Evolutionary conservation across 2,113 vertebrate genomes (phyloP), one percentile per base, ranked within the genome.

Genomic region (Amazona vittata): DNA sequence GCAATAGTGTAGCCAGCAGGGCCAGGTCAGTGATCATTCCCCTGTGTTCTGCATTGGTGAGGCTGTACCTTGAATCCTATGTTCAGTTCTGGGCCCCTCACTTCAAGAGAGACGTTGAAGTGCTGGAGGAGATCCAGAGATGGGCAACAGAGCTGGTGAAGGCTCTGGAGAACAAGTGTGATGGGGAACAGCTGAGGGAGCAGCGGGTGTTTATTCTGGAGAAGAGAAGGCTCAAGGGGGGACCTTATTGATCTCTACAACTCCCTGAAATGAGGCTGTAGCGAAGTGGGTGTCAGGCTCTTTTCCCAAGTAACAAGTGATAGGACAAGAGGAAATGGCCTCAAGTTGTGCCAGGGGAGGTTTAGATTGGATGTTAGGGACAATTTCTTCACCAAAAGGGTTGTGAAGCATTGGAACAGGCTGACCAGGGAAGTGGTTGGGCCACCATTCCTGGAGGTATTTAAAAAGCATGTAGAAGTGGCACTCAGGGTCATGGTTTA

Each of bases 1-100:
- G 31, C 5, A 59, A 52, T 3, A 24, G 12, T 6, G 35, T 55
- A 28, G 15, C 20, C 50, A 83, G 55, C 39, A 37, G 55, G 41
- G 62, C 0, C 0, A 71, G 63, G 13, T 15, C 13, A 16, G 18
- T 7, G 41, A 67, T 29, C 0, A 0, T 22, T 0, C 15, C 8
- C 4, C 25, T 63, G 50, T 18, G 57, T 25, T 41, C 0, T 0
- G 28, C 35, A 39, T 7, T 39, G 28, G 10, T n/a, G n/a, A 93
- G 59, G 7, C 11, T 0, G 0, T 15, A 57, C 12, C 31, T 74
- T 1, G 0, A 86, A 6, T 50, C 4, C 26, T 2, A 0, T 15
- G 46, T 52, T 26, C 35, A 18, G 11, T 57, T 76, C 37, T 83
- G 46, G 5, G 26, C 22, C 19, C 22, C 33, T 75, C 57, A 25